Conservation (phyloP, 2,888 invertebrate species). For the Hermaeophaga mercurialis region DNA sequence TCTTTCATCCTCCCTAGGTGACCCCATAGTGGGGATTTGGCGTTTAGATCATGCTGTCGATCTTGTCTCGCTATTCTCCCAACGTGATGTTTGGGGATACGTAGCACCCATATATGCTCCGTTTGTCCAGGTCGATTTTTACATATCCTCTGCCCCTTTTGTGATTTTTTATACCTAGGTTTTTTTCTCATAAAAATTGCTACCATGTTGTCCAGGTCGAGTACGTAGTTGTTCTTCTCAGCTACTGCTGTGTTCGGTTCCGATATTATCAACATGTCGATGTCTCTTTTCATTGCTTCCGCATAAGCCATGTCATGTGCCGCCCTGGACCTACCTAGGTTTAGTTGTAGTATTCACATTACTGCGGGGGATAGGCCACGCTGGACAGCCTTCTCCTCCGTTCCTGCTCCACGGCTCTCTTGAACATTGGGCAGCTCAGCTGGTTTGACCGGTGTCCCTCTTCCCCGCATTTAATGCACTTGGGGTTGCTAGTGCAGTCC, state of each 20-base stretch:
- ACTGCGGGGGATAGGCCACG: background rate
- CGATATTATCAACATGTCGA: background rate
- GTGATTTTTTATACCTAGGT: background rate
- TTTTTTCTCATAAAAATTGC: background rate
- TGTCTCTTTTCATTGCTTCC: background rate
- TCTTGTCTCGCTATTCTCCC: background rate
- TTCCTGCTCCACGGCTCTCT: conserved; percentile 3
- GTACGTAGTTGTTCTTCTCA: background rate
- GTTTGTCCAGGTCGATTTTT: background rate
- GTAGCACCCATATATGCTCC: conserved; percentile 10
- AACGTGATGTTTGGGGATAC: conserved; percentile 10
- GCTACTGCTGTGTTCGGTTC: background rate
- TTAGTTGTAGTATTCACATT: conserved; percentile 10
- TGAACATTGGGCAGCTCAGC: conserved; percentile 20
- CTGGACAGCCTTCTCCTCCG: conserved; percentile 4
- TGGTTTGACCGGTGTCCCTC: conserved; percentile 16
- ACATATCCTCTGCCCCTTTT: conserved; percentile 1
- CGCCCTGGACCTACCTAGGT: background rate
- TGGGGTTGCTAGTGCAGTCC: conserved; percentile 9
- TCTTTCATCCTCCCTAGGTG: background rate
- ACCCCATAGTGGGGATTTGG: conserved; percentile 6
- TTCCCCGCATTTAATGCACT: conserved; percentile 13
- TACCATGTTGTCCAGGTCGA: background rate
- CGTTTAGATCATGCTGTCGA: conserved; percentile 16
- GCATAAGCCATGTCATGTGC: background rate